A percentile compares a stretch with the other conserved stretches of the same genome.
These are phyloP conservation scores for Drosophila mimetica DNA, from an alignment of 2,888 invertebrate genomes.

Conservation along the genomic window DNA sequence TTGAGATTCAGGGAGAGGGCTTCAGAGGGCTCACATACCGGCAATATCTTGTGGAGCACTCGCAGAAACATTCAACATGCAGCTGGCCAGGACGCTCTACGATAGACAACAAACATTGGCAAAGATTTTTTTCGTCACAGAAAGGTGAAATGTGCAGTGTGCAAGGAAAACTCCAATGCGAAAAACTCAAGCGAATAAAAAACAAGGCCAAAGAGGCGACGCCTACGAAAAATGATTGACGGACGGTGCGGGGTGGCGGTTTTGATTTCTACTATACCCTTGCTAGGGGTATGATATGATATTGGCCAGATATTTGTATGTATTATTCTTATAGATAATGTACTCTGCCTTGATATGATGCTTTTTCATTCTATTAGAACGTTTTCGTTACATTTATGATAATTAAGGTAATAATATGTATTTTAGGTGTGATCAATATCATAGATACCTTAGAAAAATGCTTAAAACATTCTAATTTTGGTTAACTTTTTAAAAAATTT, in stretches of 20 bases:
- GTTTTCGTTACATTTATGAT: neutral
- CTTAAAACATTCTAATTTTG: too few relatives aligned
- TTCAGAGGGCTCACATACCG: conserved; percentile 71
- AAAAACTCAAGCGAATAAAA: conserved; percentile 22
- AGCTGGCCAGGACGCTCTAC: conserved; percentile 65
- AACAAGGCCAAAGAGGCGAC: conserved; percentile 30
- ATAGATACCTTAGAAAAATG: neutral
- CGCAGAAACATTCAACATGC: conserved; percentile 84
- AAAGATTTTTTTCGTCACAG: conserved; percentile 37
- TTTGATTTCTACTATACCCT: conserved; percentile 9
- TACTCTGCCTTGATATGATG: too few relatives aligned
- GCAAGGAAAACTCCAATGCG: conserved; percentile 26
- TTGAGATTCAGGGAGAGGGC: conserved; percentile 8
- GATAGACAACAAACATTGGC: conserved; percentile 63
- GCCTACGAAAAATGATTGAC: conserved; percentile 27
- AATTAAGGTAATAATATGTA: neutral
- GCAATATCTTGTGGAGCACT: conserved; percentile 82
- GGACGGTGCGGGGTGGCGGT: conserved; percentile 17
- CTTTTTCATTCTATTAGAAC: too few relatives aligned
- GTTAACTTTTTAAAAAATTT: neutral
- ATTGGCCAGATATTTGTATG: neutral
- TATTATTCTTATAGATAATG: too few relatives aligned
- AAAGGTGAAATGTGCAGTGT: conserved; percentile 20
- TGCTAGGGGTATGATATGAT: neutral
- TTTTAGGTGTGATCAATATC: too few relatives aligned